Evolutionary conservation across 2,888 invertebrate species (phyloP).

Genomic region (Nephrocerus scutellatus): DNA sequence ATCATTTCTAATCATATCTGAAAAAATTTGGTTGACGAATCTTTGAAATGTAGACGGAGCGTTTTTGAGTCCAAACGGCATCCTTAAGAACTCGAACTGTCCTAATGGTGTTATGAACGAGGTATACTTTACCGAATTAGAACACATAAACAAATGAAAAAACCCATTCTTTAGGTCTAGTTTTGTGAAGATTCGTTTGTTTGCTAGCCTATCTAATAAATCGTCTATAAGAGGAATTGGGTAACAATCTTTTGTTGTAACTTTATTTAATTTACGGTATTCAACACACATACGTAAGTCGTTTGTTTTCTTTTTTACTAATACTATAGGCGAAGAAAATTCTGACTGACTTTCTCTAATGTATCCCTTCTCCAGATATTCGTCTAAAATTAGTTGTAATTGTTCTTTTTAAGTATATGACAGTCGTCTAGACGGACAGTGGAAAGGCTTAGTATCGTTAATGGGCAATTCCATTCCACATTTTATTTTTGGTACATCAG

Average conservation of each 20-base stretch:
- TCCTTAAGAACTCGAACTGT: conserved; percentile 15
- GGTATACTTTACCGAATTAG: conserved; percentile 20
- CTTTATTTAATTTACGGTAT: conserved; percentile 9
- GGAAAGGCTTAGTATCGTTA: background rate
- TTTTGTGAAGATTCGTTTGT: conserved; percentile 16
- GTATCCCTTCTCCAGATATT: conserved; percentile 1
- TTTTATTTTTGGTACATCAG: background rate
- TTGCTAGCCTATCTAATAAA: conserved; percentile 5
- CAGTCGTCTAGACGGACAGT: background rate
- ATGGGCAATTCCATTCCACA: conserved; percentile 2
- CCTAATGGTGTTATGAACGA: conserved; percentile 22
- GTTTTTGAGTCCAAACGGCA: conserved; percentile 5
- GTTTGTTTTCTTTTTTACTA: conserved; percentile 8
- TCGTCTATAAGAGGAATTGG: conserved; percentile 11
- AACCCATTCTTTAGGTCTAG: conserved; percentile 21
- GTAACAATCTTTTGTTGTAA: conserved; percentile 9
- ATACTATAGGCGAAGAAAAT: conserved; percentile 7
- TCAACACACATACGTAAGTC: conserved; percentile 12
- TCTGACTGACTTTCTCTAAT: conserved; percentile 9
- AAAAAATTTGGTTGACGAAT: conserved; percentile 21
- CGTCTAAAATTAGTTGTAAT: conserved; percentile 2
- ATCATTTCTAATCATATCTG: conserved; percentile 8
- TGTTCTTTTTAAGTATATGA: background rate
- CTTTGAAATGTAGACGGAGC: conserved; percentile 14
- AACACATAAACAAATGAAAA: conserved; percentile 16